Conservation (phyloP, 2,113 vertebrate genomes). For the Nycticryphes semicollaris region DNA sequence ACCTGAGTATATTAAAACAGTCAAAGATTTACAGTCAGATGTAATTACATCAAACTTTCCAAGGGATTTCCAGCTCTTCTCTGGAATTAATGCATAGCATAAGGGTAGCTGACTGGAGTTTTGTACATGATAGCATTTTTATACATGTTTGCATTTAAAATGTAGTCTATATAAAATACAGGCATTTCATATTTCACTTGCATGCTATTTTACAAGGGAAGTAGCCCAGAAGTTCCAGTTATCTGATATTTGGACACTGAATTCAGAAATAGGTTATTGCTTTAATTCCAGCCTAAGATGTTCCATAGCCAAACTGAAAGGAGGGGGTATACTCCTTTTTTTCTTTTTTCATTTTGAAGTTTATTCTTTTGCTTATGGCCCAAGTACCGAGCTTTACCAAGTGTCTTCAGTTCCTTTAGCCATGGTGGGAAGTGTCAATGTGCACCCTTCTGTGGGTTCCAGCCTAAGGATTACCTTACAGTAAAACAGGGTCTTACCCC, state of each 20-base stretch:
- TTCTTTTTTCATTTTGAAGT: background rate
- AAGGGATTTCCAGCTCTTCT: conserved; percentile 50
- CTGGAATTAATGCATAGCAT: conserved; percentile 64
- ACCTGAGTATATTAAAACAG: conserved; percentile 46
- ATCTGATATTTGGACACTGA: background rate
- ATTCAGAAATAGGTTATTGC: conserved; percentile 40
- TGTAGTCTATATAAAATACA: background rate
- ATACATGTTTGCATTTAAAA: conserved; percentile 20
- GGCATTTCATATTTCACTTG: conserved; percentile 29
- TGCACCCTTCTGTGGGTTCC: background rate
- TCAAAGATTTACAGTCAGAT: conserved; percentile 49
- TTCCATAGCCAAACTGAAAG: background rate
- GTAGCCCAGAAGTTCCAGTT: background rate
- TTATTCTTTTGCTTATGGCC: background rate
- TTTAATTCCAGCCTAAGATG: background rate
- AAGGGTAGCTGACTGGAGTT: background rate
- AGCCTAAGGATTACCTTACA: background rate
- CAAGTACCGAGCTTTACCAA: background rate
- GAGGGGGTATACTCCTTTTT: background rate
- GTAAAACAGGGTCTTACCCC: background rate
- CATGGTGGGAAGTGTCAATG: background rate
- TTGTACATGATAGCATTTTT: background rate
- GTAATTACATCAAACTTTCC: conserved; percentile 41
- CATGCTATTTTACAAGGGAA: conserved; percentile 4
- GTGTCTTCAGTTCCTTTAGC: background rate